phyloP scores from a whole-genome alignment of 2,888 invertebrate genomes.

The Petrophora chlorosata region DNA sequence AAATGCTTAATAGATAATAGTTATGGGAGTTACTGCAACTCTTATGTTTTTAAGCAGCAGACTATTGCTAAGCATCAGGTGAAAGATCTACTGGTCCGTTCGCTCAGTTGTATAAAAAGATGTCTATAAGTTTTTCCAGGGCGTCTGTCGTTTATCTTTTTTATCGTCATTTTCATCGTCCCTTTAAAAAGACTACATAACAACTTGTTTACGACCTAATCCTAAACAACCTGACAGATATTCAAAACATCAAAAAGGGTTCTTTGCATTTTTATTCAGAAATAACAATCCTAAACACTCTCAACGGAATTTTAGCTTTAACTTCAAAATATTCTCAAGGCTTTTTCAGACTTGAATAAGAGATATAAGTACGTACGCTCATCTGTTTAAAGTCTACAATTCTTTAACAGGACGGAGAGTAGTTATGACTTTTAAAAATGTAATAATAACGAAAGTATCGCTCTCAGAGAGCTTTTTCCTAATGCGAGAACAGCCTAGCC shows the following conservation, averaged over 20 bases:
- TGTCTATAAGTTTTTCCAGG: too few relatives aligned
- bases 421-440: conserved; percentile 32
- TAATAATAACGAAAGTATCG: conserved; percentile 34
- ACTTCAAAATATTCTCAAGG: background rate
- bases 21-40: too few relatives aligned
- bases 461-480: conserved; percentile 25
- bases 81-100: too few relatives aligned
- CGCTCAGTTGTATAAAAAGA: too few relatives aligned
- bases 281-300: background rate
- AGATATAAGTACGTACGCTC: background rate
- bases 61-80: too few relatives aligned
- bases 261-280: background rate
- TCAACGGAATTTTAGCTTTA: background rate
- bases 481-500: conserved; percentile 32
- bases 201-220: too few relatives aligned
- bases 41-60: too few relatives aligned
- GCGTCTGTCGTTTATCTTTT: too few relatives aligned
- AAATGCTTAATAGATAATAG: too few relatives aligned
- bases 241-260: background rate
- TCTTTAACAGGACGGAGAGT: conserved; percentile 2
- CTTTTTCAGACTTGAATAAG: background rate
- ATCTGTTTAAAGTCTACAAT: conserved; percentile 8
- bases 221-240: background rate
- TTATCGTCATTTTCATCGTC: too few relatives aligned
- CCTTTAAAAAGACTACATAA: too few relatives aligned